phyloP scores from a whole-genome alignment of 92 coral and sea anemone genomes.

The Diadumene lineata region DNA sequence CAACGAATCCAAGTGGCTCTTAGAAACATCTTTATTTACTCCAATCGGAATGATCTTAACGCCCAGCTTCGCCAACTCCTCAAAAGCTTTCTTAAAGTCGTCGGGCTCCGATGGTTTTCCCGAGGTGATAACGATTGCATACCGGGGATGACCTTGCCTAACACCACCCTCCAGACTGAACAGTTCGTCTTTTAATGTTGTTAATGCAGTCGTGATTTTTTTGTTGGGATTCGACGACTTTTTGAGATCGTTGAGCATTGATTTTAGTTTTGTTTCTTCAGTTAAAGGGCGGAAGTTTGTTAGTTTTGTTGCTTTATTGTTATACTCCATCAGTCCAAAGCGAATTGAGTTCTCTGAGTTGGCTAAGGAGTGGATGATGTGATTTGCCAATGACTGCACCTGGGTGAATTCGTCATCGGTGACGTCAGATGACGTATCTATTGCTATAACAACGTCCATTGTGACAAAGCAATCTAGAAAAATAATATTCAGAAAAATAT shows the following conservation, averaged over 20 bases:
- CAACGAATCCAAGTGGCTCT: slow-evolving; percentile 7
- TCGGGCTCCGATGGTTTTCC: slow-evolving; percentile 36
- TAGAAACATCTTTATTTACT: slow-evolving; percentile 4
- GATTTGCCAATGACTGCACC: slow-evolving; percentile 54
- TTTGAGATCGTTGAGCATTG: slow-evolving; percentile 38
- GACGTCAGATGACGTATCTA: slow-evolving; percentile 50
- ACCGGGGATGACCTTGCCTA: slow-evolving; percentile 71
- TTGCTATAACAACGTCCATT: slow-evolving; percentile 74
- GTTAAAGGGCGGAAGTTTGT: slow-evolving; percentile 49
- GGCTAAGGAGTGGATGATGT: slow-evolving; percentile 51
- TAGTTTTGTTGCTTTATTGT: slow-evolving; percentile 46
- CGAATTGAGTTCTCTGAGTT: slow-evolving; percentile 69
- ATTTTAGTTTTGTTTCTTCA: slow-evolving; percentile 45
- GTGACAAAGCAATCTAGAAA: slow-evolving; percentile 75
- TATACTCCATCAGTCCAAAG: slow-evolving; percentile 65
- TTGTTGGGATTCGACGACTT: slow-evolving; percentile 27
- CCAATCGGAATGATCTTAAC: slow-evolving; percentile 40
- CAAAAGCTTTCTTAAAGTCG: slow-evolving; percentile 33
- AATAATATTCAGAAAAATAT: too few relatives aligned
- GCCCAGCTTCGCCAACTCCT: slow-evolving; percentile 20
- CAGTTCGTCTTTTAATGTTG: slow-evolving; percentile 29
- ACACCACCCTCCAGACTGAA: slow-evolving; percentile 75
- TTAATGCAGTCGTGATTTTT: slow-evolving; percentile 46
- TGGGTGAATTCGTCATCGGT: slow-evolving; percentile 49
- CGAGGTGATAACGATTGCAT: slow-evolving; percentile 46